Base-by-base conservation (phyloP, 1,140 invertebrate species). In the Leptinotarsa defecta region DNA sequence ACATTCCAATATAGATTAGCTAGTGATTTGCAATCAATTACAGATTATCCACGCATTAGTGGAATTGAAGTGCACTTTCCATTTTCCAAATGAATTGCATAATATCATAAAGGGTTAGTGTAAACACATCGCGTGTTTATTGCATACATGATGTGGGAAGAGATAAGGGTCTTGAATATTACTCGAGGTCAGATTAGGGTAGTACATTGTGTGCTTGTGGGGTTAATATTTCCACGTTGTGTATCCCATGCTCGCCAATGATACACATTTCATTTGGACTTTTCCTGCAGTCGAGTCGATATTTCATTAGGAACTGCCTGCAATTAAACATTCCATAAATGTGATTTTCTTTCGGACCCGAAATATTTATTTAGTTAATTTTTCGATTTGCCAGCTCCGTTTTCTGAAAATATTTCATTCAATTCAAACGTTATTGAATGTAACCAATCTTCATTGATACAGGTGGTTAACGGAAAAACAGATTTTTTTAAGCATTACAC, bases 11-110 rank as follows among this genome's bases (percentile, higher is more conserved):
- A 52, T 71, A 71, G 69, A 71, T 71, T 71, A 71, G 69, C 52
- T 61, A 71, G 13, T 61, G 69, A 71, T 71, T 71, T 71, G 69
- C 49, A 71, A 71, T 71, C 69, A 71, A 71, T 71, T 71, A 71
- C 69, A 71, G 69, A 71, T 71, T 71, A 71, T 71, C 48, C 48
- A 13, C 49, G 48, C 69, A 71, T 71, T 71, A 71, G 15, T 71
- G 69, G 63, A 77, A 74, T 73, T 61, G 69, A 73, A 76, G 72
- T 76, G 75, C 75, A 76, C 20, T 71, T 71, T 71, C 69, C 49
- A 71, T 76, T 76, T 76, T 76, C 75, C 67, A 76, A 76, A 76
- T 76, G 75, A 73, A 76, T 68, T 76, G 75, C 75, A 76, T 76
- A 76, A 76, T 71, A 71, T 71, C 69, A 71, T 71, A 71, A 71